A percentile compares a stretch with the other conserved stretches of the same genome.
phyloP scores from a whole-genome alignment of 2,888 invertebrate species.

The Rhagonycha fulva region DNA sequence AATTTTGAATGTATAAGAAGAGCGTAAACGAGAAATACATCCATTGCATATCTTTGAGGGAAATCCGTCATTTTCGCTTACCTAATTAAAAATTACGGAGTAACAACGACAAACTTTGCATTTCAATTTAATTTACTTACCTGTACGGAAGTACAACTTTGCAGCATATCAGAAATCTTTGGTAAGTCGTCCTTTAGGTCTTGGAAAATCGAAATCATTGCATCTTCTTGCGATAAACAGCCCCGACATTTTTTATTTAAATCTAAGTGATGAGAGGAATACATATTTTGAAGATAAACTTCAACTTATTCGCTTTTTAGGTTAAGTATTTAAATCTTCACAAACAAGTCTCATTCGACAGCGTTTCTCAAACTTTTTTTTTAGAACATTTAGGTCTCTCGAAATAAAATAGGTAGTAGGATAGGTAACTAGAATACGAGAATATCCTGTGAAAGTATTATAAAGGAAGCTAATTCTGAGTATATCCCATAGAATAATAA shows the following conservation, averaged over 20 bases:
- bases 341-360: not conserved
- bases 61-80: slow-evolving; percentile 55
- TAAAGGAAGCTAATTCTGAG: too few species aligned
- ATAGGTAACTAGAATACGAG: too few species aligned
- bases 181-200: slow-evolving; percentile 49
- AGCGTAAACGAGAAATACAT: slow-evolving; percentile 54
- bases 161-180: slow-evolving; percentile 55
- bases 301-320: not conserved
- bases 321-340: not conserved
- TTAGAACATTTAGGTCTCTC: not conserved
- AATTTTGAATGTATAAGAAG: slow-evolving; percentile 57
- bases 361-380: not conserved
- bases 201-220: slow-evolving; percentile 52
- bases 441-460: too few species aligned
- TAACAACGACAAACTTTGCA: not conserved
- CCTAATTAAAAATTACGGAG: not conserved
- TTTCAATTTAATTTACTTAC: slow-evolving; percentile 38
- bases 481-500: too few species aligned
- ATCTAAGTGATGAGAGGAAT: slow-evolving; percentile 1
- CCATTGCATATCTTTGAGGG: slow-evolving; percentile 57
- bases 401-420: too few species aligned
- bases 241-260: slow-evolving; percentile 57
- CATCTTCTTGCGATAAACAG: slow-evolving; percentile 54
- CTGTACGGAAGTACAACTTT: slow-evolving; percentile 57
- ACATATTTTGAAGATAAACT: not conserved